Conservation (phyloP, 1,140 invertebrate species). For the Neodiprion virginianus region DNA sequence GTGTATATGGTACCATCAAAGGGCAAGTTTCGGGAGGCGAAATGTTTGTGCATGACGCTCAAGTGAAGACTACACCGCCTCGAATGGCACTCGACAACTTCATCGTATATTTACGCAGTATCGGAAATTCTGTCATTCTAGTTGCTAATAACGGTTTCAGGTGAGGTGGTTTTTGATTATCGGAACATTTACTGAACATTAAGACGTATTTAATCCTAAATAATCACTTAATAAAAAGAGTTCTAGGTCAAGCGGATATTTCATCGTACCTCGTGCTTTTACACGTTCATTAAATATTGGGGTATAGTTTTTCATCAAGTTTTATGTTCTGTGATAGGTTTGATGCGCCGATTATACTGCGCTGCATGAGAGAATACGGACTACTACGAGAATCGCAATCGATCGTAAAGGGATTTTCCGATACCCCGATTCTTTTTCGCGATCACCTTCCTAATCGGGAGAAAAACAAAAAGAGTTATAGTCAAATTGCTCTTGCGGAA, state of each 20-base stretch:
- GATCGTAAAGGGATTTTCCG: constrained; percentile 26
- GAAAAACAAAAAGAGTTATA: constrained; percentile 20
- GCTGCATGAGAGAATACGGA: background rate
- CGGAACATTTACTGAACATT: background rate
- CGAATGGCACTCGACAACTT: constrained; percentile 19
- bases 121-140: constrained; percentile 19
- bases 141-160: constrained; percentile 27
- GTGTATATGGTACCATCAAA: constrained; percentile 26
- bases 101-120: constrained; percentile 19
- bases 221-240: too few species aligned
- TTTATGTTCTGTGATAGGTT: constrained; percentile 21
- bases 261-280: too few species aligned
- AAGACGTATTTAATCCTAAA: too few species aligned
- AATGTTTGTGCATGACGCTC: constrained; percentile 18
- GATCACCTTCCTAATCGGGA: constrained; percentile 17
- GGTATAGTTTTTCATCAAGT: too few species aligned
- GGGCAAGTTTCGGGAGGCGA: constrained; percentile 8
- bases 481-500: constrained; percentile 16
- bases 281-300: too few species aligned
- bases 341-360: constrained; percentile 22
- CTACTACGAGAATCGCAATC: constrained; percentile 17
- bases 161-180: constrained; percentile 17
- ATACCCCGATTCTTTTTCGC: constrained; percentile 24
- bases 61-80: constrained; percentile 13
- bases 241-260: too few species aligned